Percentiles rank a stretch among this genome's conserved stretches.
Evolutionary conservation across 2,113 vertebrate genomes (phyloP).

Genomic region (Rafetus swinhoei): DNA sequence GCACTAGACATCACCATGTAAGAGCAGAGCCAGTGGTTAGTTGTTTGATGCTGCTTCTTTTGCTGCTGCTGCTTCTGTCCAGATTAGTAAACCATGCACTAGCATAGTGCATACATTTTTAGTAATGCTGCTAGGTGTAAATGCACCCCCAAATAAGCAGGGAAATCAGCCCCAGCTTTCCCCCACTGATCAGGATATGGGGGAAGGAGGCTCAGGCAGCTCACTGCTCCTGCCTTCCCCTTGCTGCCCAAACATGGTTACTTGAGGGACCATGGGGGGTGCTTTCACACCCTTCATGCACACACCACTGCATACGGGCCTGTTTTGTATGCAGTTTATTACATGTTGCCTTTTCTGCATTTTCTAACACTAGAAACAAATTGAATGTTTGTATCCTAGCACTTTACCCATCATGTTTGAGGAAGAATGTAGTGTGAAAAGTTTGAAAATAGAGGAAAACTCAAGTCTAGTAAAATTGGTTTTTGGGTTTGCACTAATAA

Average conservation of each 20-base stretch:
- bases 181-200: no score
- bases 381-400: background rate
- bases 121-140: background rate
- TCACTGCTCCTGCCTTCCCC: no score
- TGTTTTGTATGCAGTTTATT: fast-evolving
- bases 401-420: fast-evolving
- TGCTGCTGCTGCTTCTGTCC: no score
- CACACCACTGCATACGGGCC: background rate
- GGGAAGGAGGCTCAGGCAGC: no score
- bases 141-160: no score
- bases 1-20: background rate
- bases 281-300: no score
- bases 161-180: no score
- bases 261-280: no score
- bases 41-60: no score
- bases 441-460: fast-evolving
- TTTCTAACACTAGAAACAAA: background rate
- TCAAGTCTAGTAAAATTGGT: background rate
- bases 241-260: no score
- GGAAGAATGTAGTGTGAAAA: background rate
- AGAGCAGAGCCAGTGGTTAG: background rate
- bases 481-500: fast-evolving
- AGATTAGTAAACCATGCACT: fast-evolving
- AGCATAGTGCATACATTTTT: fast-evolving
- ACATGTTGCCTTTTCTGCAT: background rate